phyloP scores from a whole-genome alignment of 2,888 invertebrate species.

The Hypena proboscidalis region DNA sequence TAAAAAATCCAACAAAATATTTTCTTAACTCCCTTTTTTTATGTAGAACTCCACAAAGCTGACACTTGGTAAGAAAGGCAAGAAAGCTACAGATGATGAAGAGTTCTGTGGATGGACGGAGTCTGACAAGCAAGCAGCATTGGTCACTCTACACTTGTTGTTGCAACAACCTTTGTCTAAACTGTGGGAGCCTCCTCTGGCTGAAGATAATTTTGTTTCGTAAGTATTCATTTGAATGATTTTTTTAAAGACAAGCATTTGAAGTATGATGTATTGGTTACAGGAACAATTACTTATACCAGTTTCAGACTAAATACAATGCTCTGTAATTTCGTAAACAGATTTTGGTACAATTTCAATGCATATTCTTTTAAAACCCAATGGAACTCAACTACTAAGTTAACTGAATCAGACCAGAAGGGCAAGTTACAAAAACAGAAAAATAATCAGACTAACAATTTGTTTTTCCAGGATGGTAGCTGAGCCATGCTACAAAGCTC shows the following conservation, averaged over 20 bases:
- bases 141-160: conserved; percentile 88
- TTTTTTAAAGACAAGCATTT: no score
- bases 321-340: no score
- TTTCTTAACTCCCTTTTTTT: no score
- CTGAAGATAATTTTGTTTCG: conserved; percentile 93
- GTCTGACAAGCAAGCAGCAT: conserved; percentile 87
- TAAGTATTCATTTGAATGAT: conserved; percentile 67
- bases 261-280: no score
- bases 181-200: conserved; percentile 93
- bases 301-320: no score
- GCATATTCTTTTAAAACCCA: no score
- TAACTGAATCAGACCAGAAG: no score
- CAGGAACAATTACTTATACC: no score
- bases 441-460: neutral
- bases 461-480: conserved; percentile 86
- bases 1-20: no score
- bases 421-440: no score
- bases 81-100: conserved; percentile 73
- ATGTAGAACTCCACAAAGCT: conserved; percentile 77
- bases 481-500: conserved; percentile 90
- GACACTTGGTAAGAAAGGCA: conserved; percentile 75
- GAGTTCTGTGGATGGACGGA: conserved; percentile 88
- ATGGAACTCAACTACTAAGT: no score
- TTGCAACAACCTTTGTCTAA: conserved; percentile 89
- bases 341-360: no score